These are phyloP conservation scores for Athalia circularis DNA, from an alignment of 2,888 invertebrate species.

Conservation along the genomic window DNA sequence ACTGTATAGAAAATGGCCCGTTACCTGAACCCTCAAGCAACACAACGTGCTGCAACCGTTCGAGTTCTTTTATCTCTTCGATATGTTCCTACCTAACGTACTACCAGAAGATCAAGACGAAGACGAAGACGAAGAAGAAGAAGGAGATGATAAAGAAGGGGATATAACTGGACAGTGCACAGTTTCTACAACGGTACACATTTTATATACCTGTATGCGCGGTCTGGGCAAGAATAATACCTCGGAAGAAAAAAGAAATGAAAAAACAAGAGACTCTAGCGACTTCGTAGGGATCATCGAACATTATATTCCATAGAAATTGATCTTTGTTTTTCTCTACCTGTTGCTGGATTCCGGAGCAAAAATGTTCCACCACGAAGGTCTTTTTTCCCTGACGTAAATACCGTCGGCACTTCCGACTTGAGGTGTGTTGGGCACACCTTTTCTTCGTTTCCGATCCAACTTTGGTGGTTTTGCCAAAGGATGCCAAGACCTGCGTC, in stretches of 20 bases:
- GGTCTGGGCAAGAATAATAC: neutral
- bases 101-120: neutral
- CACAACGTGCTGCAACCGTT: neutral
- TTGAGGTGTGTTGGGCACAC: conserved; percentile 74
- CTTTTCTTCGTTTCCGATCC: conserved; percentile 76
- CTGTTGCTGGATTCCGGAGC: conserved; percentile 79
- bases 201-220: neutral
- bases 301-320: neutral
- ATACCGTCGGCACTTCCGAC: conserved; percentile 73
- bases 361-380: conserved; percentile 94
- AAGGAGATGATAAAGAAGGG: neutral
- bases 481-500: conserved; percentile 80
- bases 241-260: neutral
- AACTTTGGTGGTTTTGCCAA: conserved; percentile 63
- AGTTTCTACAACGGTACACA: conserved; percentile 26
- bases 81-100: neutral
- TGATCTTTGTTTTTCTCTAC: conserved; percentile 51
- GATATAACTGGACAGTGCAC: neutral
- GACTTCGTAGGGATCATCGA: neutral
- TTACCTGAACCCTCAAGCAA: conserved; percentile 28
- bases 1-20: conserved; percentile 9
- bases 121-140: neutral
- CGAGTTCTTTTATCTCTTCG: conserved; percentile 25
- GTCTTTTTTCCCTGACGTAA: conserved; percentile 81
- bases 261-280: neutral